These are phyloP conservation scores for Scortum barcoo DNA, from an alignment of 2,113 vertebrate species.

Conservation along the genomic window DNA sequence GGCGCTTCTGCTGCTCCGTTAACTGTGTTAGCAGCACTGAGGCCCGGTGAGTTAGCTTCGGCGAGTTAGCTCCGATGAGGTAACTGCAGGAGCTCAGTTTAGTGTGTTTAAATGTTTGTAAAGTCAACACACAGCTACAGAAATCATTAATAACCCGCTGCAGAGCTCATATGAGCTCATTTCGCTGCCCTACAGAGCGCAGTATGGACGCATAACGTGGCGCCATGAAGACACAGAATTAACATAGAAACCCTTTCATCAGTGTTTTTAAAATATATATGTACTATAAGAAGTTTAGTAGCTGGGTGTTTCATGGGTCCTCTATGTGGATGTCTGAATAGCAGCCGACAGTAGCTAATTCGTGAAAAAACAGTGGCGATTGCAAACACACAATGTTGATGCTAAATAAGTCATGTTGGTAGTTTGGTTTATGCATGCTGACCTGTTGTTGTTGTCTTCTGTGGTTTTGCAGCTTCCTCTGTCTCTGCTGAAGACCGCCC, in stretches of 20 bases:
- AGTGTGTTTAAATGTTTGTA: background rate
- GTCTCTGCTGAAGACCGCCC: constrained; percentile 95
- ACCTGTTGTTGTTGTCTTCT: constrained; percentile 9
- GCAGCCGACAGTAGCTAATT: background rate
- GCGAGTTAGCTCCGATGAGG: constrained; percentile 37
- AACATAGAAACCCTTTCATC: background rate
- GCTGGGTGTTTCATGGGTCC: background rate
- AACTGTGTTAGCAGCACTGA: background rate
- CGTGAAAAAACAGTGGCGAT: too few species aligned
- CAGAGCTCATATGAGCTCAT: too few species aligned
- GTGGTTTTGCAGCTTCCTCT: constrained; percentile 89
- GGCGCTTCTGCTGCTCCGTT: accelerated
- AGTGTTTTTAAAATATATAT: background rate
- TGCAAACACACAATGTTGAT: too few species aligned
- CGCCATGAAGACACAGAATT: background rate
- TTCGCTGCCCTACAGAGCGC: background rate
- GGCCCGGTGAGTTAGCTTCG: background rate
- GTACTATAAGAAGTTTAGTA: background rate
- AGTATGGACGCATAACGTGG: background rate
- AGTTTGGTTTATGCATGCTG: background rate
- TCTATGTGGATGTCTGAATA: background rate
- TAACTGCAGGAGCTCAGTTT: constrained; percentile 36
- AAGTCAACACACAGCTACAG: accelerated
- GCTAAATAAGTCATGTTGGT: too few species aligned
- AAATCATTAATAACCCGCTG: background rate